Evolutionary conservation across 2,797 vertebrate species (phyloP).

Genomic region (Intellagama lesueurii): DNA sequence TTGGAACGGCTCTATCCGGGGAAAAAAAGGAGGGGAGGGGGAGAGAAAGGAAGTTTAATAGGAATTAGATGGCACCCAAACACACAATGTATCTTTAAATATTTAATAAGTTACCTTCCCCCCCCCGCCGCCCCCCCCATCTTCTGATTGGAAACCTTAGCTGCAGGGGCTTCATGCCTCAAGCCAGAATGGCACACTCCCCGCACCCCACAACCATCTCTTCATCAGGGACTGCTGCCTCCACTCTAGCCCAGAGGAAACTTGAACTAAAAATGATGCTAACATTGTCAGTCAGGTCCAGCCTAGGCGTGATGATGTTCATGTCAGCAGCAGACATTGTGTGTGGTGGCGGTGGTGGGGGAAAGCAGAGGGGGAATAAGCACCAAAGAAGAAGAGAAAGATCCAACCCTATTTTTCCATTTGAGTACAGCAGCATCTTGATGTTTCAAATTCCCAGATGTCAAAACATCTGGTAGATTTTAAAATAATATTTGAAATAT

Average conservation of each 20-base stretch:
- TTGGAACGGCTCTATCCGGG: conserved; percentile 87
- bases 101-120: conserved; percentile 82
- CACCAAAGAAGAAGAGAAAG: conserved; percentile 26
- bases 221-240: conserved; percentile 73
- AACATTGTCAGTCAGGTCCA: conserved; percentile 82
- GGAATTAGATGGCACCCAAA: conserved; percentile 76
- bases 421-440: conserved; percentile 31
- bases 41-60: conserved; percentile 55
- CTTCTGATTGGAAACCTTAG: conserved; percentile 80
- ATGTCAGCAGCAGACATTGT: conserved; percentile 73
- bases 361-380: conserved; percentile 55
- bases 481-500: not conserved
- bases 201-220: conserved; percentile 26
- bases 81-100: conserved; percentile 76
- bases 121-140: conserved; percentile 24
- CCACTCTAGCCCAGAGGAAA: conserved; percentile 77
- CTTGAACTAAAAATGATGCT: conserved; percentile 80
- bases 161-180: conserved; percentile 77
- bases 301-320: conserved; percentile 79
- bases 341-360: conserved; percentile 33
- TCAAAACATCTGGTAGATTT: conserved; percentile 27
- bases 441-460: conserved; percentile 30
- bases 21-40: not conserved
- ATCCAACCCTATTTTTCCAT: conserved; percentile 18
- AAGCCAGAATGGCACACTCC: conserved; percentile 66